Base-by-base conservation (phyloP, 2,797 vertebrate genomes). In the Labroides dimidiatus region DNA sequence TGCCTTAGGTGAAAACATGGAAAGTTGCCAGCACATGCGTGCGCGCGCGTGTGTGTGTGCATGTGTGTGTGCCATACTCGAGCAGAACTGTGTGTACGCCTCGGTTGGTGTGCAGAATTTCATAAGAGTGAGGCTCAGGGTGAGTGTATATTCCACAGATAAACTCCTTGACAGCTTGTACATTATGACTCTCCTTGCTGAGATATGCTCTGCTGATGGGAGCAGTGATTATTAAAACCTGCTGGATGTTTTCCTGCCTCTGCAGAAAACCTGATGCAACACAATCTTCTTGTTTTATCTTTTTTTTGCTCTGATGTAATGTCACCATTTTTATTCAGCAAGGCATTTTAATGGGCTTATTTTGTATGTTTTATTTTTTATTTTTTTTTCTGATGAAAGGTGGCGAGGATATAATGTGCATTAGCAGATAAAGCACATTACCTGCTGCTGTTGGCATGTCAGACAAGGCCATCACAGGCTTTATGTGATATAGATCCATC, bases 191-290 rank as follows among this genome's bases (percentile, higher is more conserved):
- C 66, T 78, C 47, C 76, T 73, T 42, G 69, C 84, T 74, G 70
- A 91, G 84, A 92, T 87, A 85, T 82, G 77, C 51, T 70, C 56
- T 75, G 70, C 77, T 87, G 87, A 91, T 87, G 86, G 75, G 60
- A 77, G 78, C 80, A 36, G 58, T 75, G 89, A 88, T 92, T 85
- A 90, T 92, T 83, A 81, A 88, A 82, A 85, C 52, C 74, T 80
- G 51, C 84, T 67, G 43, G 58, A 82, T 70, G 78, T 71, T 75
- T 49, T 75, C 44, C 74, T 71, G 64, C 77, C 77, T 73, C 69
- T 71, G 67, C 77, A 71, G 49, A 44, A 55, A 57, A 84, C 54
- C 54, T 39, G 36, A 42, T 12, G 59, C 62, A 65, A 82, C 44
- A 65, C 56, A 44, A 56, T 78, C 56, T 39, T 44, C 47, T n/a